These are phyloP conservation scores for Cerastis leucographa DNA, from an alignment of 2,888 invertebrate genomes.

Conservation along the genomic window DNA sequence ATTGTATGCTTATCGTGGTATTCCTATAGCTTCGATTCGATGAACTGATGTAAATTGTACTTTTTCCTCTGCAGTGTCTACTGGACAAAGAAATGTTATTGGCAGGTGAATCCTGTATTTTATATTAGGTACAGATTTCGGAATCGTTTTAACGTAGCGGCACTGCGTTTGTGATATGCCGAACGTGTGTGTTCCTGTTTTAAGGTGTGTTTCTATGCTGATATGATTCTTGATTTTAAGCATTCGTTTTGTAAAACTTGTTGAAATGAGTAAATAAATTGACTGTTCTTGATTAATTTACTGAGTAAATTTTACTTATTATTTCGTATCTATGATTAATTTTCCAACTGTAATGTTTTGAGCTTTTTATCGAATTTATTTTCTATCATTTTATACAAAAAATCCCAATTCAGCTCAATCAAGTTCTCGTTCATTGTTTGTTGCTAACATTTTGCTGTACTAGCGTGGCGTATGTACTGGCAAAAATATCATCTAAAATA, in stretches of 20 bases:
- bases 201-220: slow-evolving; percentile 15
- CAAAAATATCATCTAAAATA: neutral
- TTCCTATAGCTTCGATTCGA: slow-evolving; percentile 79
- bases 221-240: neutral
- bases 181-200: slow-evolving; percentile 61
- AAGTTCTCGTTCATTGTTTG: neutral
- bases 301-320: neutral
- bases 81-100: slow-evolving; percentile 83
- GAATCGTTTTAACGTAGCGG: slow-evolving; percentile 75
- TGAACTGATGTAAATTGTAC: slow-evolving; percentile 84
- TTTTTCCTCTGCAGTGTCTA: slow-evolving; percentile 79
- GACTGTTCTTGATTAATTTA: neutral
- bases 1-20: slow-evolving; percentile 62
- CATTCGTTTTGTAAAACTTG: neutral
- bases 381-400: neutral
- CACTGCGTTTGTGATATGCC: slow-evolving; percentile 63
- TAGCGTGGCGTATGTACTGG: too few relatives aligned
- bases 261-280: neutral
- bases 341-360: neutral
- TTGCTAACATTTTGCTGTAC: neutral
- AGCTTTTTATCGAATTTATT: neutral
- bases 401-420: neutral
- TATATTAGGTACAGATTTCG: slow-evolving; percentile 80
- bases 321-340: neutral
- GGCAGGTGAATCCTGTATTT: slow-evolving; percentile 88